Evolutionary conservation across 64 coral and sea anemone species (phyloP), one percentile per base, ranked within the genome.

Genomic region (Catalaphyllia jardinei): DNA sequence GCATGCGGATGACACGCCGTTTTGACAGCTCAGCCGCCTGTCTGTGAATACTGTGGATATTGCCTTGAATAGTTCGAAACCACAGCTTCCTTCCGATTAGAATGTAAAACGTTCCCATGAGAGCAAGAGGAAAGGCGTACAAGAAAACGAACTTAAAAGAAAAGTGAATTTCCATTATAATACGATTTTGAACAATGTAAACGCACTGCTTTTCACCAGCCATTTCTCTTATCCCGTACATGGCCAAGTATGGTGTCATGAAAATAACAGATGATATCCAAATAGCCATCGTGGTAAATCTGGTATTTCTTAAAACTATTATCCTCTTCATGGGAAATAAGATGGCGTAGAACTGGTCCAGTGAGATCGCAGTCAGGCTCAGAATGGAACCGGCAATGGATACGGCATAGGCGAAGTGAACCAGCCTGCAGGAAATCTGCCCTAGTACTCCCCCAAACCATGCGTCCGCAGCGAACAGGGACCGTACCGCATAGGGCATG

Each of bases 121-220:
- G 31, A 2, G 24, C 30, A 31, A 83, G 79, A 67, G 79, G 79
- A 10, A 83, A 64, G 1, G 60, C 79, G 8, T 83, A 83, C 18
- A 83, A 83, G 61, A 83, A 83, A 83, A 83, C 79, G 19, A 83
- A 83, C 20, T 67, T 25, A 13, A 49, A 64, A 4, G 79, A 65
- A 25, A 65, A 38, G 18, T 83, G 79, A 28, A 83, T 63, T 65
- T 83, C 19, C 31, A 65, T 39, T 31, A 83, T 31, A 24, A 65
- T 16, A 4, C 61, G 57, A 38, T 83, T 24, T 17, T 19, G 16
- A 4, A 83, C 79, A 9, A 64, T 0, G 19, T 83, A 83, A 83
- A 83, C 11, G 60, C 79, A 83, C 17, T 67, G 29, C 1, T 65
- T 17, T 13, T 49, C 60, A 42, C 28, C 8, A n/a, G 59, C 9